These are phyloP conservation scores for Cerastoderma edule DNA, from an alignment of 2,888 invertebrate genomes.

Conservation along the genomic window DNA sequence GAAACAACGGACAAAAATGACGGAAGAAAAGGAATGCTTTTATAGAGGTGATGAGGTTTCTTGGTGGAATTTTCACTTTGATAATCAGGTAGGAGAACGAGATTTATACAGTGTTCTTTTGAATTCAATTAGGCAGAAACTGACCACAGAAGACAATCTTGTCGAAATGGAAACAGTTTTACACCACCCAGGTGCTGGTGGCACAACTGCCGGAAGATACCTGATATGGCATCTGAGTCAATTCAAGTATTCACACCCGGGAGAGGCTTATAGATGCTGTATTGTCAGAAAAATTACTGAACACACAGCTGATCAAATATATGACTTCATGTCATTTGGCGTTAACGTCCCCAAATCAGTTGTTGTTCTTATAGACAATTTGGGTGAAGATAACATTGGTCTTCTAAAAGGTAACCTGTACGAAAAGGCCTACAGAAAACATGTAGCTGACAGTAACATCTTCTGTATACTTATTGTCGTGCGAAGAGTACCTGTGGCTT, in stretches of 20 bases:
- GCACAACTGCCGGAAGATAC: constrained; percentile 36
- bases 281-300: constrained; percentile 34
- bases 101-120: constrained; percentile 15
- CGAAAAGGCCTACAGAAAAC: constrained; percentile 36
- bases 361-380: constrained; percentile 39
- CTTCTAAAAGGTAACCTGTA: constrained; percentile 18
- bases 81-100: constrained; percentile 26
- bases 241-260: constrained; percentile 5
- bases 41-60: constrained; percentile 39
- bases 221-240: constrained; percentile 44
- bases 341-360: constrained; percentile 29
- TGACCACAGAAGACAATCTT: constrained; percentile 5
- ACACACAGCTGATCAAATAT: constrained; percentile 38
- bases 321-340: constrained; percentile 28
- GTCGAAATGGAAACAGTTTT: constrained; percentile 22
- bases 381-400: constrained; percentile 25
- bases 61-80: constrained; percentile 42
- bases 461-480: constrained; percentile 39
- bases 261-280: constrained; percentile 36
- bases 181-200: constrained; percentile 47
- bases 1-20: background rate
- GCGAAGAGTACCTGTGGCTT: constrained; percentile 33
- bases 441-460: constrained; percentile 20
- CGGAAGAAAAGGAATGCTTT: constrained; percentile 25
- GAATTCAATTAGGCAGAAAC: background rate